A percentile compares a stretch with the other conserved stretches of the same genome.
Evolutionary conservation across 1,140 invertebrate species (phyloP).

Genomic region (Lethocerus indicus): DNA sequence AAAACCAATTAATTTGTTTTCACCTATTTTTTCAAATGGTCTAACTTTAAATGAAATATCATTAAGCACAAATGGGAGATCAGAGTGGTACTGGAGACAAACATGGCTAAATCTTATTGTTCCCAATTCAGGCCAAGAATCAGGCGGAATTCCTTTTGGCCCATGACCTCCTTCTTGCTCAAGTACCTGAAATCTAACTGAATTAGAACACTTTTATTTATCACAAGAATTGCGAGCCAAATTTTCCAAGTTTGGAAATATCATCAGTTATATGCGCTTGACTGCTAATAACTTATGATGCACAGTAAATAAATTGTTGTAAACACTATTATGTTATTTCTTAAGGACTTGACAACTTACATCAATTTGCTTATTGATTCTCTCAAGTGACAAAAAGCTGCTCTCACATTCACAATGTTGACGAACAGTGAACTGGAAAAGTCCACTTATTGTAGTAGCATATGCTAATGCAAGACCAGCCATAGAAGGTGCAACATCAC

Average conservation of each 20-base stretch:
- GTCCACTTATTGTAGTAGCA: slow-evolving; percentile 41
- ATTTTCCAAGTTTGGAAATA: too few species aligned
- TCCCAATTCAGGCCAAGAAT: slow-evolving; percentile 35
- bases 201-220: not conserved
- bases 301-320: not conserved
- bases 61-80: slow-evolving; percentile 30
- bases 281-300: too few species aligned
- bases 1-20: too few species aligned
- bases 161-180: slow-evolving; percentile 19
- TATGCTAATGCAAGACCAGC: slow-evolving; percentile 50
- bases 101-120: slow-evolving; percentile 34
- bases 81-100: slow-evolving; percentile 30
- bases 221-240: too few species aligned
- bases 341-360: slow-evolving; percentile 22
- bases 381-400: slow-evolving; percentile 39
- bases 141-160: slow-evolving; percentile 21
- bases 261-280: too few species aligned
- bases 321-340: not conserved
- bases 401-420: slow-evolving; percentile 45
- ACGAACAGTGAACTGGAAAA: slow-evolving; percentile 46
- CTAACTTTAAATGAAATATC: slow-evolving; percentile 34
- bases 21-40: slow-evolving; percentile 39
- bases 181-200: slow-evolving; percentile 13
- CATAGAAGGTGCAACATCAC: slow-evolving; percentile 34
- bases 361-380: slow-evolving; percentile 24